Conservation (phyloP, 2,797 vertebrate species). For the Enteromius unitaeniatus region DNA sequence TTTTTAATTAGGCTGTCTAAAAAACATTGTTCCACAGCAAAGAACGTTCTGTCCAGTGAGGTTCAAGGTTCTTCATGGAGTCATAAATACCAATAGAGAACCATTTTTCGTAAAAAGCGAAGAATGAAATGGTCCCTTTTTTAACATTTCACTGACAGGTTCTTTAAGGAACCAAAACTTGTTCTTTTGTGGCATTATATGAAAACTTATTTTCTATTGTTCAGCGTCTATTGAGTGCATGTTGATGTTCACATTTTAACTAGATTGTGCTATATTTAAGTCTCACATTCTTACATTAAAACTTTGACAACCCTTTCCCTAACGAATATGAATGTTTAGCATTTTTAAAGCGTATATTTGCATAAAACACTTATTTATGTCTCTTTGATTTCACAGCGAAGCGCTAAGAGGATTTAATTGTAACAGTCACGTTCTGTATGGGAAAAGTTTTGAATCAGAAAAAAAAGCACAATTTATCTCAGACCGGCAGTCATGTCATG, state of each 20-base stretch:
- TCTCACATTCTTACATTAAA: neutral
- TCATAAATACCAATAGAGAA: neutral
- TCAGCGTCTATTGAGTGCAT: neutral
- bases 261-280: neutral
- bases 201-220: neutral
- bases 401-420: neutral
- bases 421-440: neutral
- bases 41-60: neutral
- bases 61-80: neutral
- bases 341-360: neutral
- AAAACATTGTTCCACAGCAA: neutral
- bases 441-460: neutral
- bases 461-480: neutral
- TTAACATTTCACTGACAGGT: neutral
- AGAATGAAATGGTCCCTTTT: neutral
- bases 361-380: neutral
- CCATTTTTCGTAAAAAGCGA: too few relatives aligned
- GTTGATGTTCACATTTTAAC: neutral
- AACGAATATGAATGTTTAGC: neutral
- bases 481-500: neutral
- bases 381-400: neutral
- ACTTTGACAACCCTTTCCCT: neutral
- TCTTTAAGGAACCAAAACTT: neutral
- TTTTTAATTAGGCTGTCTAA: too few relatives aligned
- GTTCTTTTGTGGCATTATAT: neutral